Evolutionary conservation across 2,797 vertebrate species (phyloP), one percentile per base, ranked within the genome.

Genomic region (Rhinella marina): DNA sequence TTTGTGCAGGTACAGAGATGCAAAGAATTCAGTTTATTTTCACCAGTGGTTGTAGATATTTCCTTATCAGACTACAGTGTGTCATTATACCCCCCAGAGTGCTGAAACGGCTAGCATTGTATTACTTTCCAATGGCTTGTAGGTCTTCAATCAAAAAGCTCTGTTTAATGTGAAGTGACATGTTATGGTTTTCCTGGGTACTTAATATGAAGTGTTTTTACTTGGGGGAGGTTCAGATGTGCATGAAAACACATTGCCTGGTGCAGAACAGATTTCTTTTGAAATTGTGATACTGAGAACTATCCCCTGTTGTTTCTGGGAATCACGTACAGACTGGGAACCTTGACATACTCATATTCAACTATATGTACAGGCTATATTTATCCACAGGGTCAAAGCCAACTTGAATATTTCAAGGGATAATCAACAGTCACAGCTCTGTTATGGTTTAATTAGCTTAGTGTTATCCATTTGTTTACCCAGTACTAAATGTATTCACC

Each of bases 141-240:
- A 86, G 88, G 88, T 86, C 88, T 86, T 70, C 88, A 54, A 89
- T 89, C 88, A 89, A 82, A 82, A 78, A 85, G 59, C 23, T 86
- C 61, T 78, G 80, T 82, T 82, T 89, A 89, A 89, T 89, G 68
- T 89, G 73, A 73, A 86, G 82, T 89, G 88, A 82, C 88, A 89
- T 89, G 84, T 89, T 89, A 82, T 89, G 84, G 80, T 86, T 88
- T 89, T 25, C 72, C 52, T 52, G 52, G 80, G 59, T 86, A 79
- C 81, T 89, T 86, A 89, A 82, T 86, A 81, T 89, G 54, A 86
- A 86, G 52, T 83, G 84, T 86, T 89, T 82, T 86, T 70, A 77
- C 80, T 86, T 50, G 72, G 50, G 57, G 61, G 72, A 78, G 61
- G 80, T 70, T 78, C 80, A 86, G 57, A 89, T 82, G 84, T 86